Evolutionary conservation across 37 sponge, comb jelly and placozoan genomes (phyloP), one percentile per base, ranked within the genome.

Genomic region (Spongilla lacustris): DNA sequence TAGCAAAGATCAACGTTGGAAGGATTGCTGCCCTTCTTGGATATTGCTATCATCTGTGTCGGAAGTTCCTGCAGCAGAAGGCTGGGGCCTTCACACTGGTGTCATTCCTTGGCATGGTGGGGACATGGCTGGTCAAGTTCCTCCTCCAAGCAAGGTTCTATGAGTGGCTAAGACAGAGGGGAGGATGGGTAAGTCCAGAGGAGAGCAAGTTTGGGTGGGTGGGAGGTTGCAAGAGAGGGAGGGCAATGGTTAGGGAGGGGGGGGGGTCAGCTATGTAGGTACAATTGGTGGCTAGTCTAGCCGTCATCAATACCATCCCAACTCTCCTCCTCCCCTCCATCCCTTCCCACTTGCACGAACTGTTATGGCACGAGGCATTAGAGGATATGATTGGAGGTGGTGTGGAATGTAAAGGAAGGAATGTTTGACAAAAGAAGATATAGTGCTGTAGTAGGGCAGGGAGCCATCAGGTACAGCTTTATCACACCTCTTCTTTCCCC

Each of bases 131-230:
- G 32, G 77, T 90, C 76, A 85, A 80, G 58, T 81, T 85, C 50
- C 50, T 90, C 72, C 8, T 90, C 28, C 68, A 85, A 30, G 91
- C 86, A 36, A 90, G 77, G 69, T 85, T 90, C 66, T 90, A 90
- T 29, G 83, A 90, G 33, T 85, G 86, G 91, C 82, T 90, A 28
- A 48, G 69, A 10, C 76, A 69, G 24, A 74, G 58, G 36, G 91
- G 91, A 71, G 91, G 91, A 35, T 90, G 91, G 91, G 91, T 90
- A 69, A 85, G 91, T 78, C 4, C 2, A 28, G 34, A n/a, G 24
- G 23, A 28, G 34, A n/a, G 24, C 2, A 69, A 41, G 41, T 41
- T 3, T 41, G 3, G 41, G 41, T 41, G 41, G 3, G 41, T 41
- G 41, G 41, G 41, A 41, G 41, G 6, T 41, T 9, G 41, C 41